These are phyloP conservation scores for Chrysolina americana DNA, from an alignment of 2,888 invertebrate genomes.

Conservation along the genomic window DNA sequence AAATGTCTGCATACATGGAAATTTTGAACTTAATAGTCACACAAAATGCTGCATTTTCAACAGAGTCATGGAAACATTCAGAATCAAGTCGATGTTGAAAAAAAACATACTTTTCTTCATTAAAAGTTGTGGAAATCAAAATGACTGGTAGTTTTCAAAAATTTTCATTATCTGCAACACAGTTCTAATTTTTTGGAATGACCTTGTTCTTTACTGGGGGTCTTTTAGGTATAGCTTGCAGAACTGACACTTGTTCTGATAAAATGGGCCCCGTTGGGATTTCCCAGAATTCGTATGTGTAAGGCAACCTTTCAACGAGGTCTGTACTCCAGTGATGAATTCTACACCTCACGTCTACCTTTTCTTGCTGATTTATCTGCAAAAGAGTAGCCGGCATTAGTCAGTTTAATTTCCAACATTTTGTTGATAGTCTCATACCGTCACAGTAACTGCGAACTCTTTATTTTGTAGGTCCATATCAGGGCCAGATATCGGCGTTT, in stretches of 20 bases:
- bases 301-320: constrained; percentile 74
- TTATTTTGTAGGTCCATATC: constrained; percentile 84
- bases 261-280: constrained; percentile 74
- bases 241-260: constrained; percentile 68
- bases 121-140: too few species aligned
- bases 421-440: constrained; percentile 71
- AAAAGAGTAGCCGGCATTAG: constrained; percentile 55
- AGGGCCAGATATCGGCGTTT: constrained; percentile 83
- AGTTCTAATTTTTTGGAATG: not conserved
- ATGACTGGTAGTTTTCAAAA: too few species aligned
- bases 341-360: constrained; percentile 81
- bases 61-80: too few species aligned
- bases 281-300: constrained; percentile 73
- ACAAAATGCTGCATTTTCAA: too few species aligned
- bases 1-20: too few species aligned
- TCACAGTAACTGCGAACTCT: constrained; percentile 85
- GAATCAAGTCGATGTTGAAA: too few species aligned
- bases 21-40: too few species aligned
- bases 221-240: constrained; percentile 55
- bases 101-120: too few species aligned
- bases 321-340: constrained; percentile 85
- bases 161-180: not conserved
- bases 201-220: constrained; percentile 16
- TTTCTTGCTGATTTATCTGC: constrained; percentile 82
- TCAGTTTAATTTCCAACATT: not conserved